Evolutionary conservation across 64 coral and sea anemone species (phyloP), one percentile per base, ranked within the genome.

Genomic region (Porites lutea): DNA sequence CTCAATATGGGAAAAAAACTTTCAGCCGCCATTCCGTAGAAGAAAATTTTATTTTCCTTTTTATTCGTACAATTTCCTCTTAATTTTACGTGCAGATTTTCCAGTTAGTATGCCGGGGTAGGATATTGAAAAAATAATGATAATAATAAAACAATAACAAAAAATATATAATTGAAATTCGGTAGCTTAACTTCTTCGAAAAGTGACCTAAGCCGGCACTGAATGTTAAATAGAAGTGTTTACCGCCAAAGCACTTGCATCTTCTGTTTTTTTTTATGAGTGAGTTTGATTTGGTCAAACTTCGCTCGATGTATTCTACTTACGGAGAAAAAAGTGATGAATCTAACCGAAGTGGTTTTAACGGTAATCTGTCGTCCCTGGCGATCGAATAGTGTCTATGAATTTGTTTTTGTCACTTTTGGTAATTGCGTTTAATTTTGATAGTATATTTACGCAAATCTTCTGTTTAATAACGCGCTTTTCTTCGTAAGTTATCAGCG

Each of bases 261-360:
- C 11, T 10, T 50, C 1, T 78, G 50, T 10, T 13, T 15, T 27
- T 37, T 37, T 37, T 37, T 37, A 37, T 37, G 27, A 8, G 19
- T 5, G 21, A 16, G 20, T 13, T 75, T 19, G 7, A 78, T 22
- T 78, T 78, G 15, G 10, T 3, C 11, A 74, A 21, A 19, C n/a
- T 27, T 78, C 51, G 53, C 11, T 22, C 8, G 49, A 78, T 55
- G 21, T 21, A 55, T 11, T 78, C 12, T n/a, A 12, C 18, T 2
- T 78, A 4, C 8, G 4, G 1, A 16, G 19, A 55, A 22, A 78
- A 55, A 78, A 3, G 19, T 78, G 9, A 55, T 78, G 16, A 78
- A 78, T 18, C 75, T 57, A 78, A 78, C 57, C 6, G 50, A 59
- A 53, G 57, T 78, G 57, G 75, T 78, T 78, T 55, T 78, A 19